phyloP scores from a whole-genome alignment of 2,797 vertebrate species.

The Platyrinchus mystaceus region DNA sequence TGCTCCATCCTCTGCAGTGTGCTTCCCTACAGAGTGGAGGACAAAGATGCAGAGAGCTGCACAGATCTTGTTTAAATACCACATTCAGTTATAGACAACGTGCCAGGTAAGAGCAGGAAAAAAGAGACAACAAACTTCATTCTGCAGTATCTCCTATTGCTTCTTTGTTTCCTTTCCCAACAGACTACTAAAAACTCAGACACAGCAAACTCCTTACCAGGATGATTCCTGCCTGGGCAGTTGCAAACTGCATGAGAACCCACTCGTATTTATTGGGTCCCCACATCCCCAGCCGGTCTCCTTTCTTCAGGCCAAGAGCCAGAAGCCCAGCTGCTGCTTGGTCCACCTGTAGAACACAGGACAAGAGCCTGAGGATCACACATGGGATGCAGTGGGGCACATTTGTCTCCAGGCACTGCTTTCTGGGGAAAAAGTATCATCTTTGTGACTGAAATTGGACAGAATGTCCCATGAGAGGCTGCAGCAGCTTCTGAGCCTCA shows the following conservation, averaged over 20 bases:
- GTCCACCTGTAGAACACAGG: slow-evolving; percentile 79
- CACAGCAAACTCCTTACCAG: slow-evolving; percentile 78
- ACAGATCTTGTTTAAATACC: background rate
- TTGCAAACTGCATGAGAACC: slow-evolving; percentile 88
- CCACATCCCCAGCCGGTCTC: slow-evolving; percentile 89
- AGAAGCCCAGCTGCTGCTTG: slow-evolving; percentile 85
- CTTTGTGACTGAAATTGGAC: background rate
- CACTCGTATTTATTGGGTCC: slow-evolving; percentile 90
- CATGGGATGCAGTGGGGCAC: background rate
- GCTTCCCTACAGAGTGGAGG: background rate
- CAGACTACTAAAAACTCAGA: background rate
- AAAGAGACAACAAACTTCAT: background rate
- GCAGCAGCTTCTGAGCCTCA: background rate
- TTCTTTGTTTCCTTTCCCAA: background rate
- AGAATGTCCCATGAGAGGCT: background rate
- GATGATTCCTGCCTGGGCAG: slow-evolving; percentile 90
- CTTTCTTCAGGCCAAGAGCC: slow-evolving; percentile 82
- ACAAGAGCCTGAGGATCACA: background rate
- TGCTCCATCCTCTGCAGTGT: background rate
- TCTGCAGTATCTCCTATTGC: background rate
- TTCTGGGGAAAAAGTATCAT: background rate
- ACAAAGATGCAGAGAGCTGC: background rate
- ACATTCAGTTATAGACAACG: background rate
- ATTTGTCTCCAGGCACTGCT: background rate
- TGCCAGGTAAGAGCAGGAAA: background rate